Evolutionary conservation across 2,888 invertebrate genomes (phyloP), one percentile per base, ranked within the genome.

Genomic region (Lithodes maja): DNA sequence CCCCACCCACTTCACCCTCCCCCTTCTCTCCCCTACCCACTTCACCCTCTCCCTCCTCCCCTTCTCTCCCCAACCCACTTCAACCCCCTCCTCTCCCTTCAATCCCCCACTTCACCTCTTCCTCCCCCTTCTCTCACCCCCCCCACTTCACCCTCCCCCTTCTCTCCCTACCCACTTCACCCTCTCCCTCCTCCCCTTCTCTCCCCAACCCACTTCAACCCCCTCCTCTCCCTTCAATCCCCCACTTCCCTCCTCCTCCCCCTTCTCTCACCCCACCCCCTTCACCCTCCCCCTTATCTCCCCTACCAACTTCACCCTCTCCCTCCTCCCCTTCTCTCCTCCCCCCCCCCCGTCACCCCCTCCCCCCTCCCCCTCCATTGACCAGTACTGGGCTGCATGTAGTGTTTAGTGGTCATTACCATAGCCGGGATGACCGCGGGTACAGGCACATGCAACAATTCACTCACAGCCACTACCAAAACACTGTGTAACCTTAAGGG

Each of bases 281-380:
- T 49, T 5, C 52, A 49, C 53, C 69, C 53, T 15, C 15, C 3
- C 12, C 17, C 69, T 53, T 12, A 68, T 33, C 49, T 68, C n/a
- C n/a, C 82, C 9, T 7, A 9, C 55, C 61, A 49, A 61, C 69
- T 3, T 50, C 71, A 49, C 33, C 15, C 15, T 3, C 49, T 52
- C 49, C 52, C 17, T 15, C 52, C 50, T 71, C 71, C 61, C 52
- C 50, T 54, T 71, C 71, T 71, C 83, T 50, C 71, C 50, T 55
- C 55, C 71, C 55, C 7, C 50, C 83, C 50, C 5, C 9, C 50
- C 55, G 71, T 83, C 83, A 50, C 71, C 55, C 83, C 71, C 7
- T 80, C 80, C 50, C 80, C 50, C n/a, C 33, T 17, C 50, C 80
- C 54, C n/a, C n/a, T n/a, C n/a, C n/a, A n/a, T n/a, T n/a, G n/a